These are phyloP conservation scores for Lethenteron camtschaticum DNA, from an alignment of 2,113 vertebrate species.

Conservation along the genomic window DNA sequence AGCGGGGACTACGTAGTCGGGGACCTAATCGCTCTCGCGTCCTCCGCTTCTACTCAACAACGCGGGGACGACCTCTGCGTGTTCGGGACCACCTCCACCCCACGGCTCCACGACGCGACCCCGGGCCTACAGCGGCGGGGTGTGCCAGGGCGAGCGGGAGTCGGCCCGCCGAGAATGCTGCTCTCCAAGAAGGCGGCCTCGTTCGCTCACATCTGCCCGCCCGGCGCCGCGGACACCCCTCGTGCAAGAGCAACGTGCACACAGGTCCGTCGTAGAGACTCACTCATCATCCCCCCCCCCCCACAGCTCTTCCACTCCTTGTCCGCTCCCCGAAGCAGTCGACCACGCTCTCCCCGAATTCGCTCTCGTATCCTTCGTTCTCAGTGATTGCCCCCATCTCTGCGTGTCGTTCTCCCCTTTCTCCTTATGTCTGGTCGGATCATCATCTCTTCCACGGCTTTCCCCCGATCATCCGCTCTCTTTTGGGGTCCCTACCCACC, in stretches of 20 bases:
- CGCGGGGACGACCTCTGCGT: background rate
- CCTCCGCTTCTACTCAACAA: too few relatives aligned
- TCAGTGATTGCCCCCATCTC: too few relatives aligned
- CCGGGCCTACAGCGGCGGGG: background rate
- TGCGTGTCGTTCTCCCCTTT: too few relatives aligned
- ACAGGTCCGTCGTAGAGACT: background rate
- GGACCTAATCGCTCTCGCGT: too few relatives aligned
- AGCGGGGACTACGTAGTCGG: too few relatives aligned
- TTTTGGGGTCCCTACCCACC: too few relatives aligned
- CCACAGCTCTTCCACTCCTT: background rate
- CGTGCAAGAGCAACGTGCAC: background rate
- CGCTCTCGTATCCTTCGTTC: too few relatives aligned
- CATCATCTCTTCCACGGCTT: too few relatives aligned
- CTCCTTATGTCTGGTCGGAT: too few relatives aligned
- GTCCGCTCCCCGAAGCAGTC: background rate
- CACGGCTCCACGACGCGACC: background rate
- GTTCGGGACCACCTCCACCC: background rate
- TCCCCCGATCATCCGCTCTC: too few relatives aligned
- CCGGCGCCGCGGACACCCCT: background rate
- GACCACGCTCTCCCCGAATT: too few relatives aligned
- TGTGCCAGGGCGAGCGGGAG: background rate
- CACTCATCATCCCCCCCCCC: background rate
- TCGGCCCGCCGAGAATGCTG: conserved; percentile 3
- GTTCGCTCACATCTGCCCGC: background rate
- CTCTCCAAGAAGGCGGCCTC: conserved; percentile 4